Base-by-base conservation (phyloP, 2,888 invertebrate genomes). In the Amblyteles armatorius region DNA sequence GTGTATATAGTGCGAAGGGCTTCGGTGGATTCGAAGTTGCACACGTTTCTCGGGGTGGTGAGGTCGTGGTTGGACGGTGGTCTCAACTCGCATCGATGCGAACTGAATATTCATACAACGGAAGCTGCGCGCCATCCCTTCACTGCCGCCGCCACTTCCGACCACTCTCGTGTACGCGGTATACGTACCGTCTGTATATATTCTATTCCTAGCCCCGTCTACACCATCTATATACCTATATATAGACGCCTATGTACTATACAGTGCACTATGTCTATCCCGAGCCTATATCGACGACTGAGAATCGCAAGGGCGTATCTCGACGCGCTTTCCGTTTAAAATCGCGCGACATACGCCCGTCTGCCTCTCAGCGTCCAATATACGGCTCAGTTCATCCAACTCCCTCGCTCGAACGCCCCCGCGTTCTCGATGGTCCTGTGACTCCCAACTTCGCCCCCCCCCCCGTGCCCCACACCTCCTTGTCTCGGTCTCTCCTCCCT, bases 91-190 rank as follows among this genome's bases (percentile, higher is more conserved):
- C 85, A 84, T 87, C 83, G 83, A 87, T 87, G 84, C 63, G 78
- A 57, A 57, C 77, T 89, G 88, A 89, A 89, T 89, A 89, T 89
- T 89, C 89, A 89, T 89, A 78, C 55, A 65, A 68, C 82, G 80
- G 78, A 76, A 76, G 65, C 82, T 44, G 68, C 48, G 73, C 78
- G 76, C 72, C 73, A 82, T 72, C 73, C 69, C 65, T 50, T 19
- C 72, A 72, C 29, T 52, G 69, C 80, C 76, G 52, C 63, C 76
- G 60, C n/a, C 67, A 76, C 67, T 84, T 82, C 67, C 84, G 67
- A 82, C 71, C 82, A 67, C 63, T 72, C 67, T 55, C 52, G 29
- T 33, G 55, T 71, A 16, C 36, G 19, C 71, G 52, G 48, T 33
- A 71, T 71, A 57, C 72, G 22, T 48, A 48, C n/a, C 40, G 16